Percentiles rank a stretch among this genome's conserved stretches.
These are phyloP conservation scores for Paracentrotus lividus DNA, from an alignment of 53 echinoderm and acorn worm species.

Conservation along the genomic window DNA sequence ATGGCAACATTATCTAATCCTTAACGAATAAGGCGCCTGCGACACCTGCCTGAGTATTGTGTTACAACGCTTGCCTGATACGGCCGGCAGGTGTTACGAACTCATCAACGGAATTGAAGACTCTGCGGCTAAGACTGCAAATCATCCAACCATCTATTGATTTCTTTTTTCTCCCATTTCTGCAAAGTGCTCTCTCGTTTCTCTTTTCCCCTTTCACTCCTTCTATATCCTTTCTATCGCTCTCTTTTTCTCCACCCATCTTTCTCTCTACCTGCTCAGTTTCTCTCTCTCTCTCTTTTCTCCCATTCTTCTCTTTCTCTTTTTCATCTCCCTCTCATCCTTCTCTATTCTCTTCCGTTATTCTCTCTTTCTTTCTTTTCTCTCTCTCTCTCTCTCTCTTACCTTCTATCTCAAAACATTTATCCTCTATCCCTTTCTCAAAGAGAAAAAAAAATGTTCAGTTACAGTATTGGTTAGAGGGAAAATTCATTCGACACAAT, in stretches of 20 bases:
- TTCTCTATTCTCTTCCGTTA: neutral
- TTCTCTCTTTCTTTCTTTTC: neutral
- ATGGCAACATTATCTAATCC: slow-evolving; percentile 55
- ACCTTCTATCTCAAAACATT: neutral
- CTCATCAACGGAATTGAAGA: slow-evolving; percentile 58
- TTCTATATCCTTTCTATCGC: too few relatives aligned
- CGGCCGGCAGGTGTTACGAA: slow-evolving; percentile 54
- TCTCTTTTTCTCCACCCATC: too few relatives aligned
- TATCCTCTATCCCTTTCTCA: neutral
- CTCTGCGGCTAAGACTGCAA: neutral
- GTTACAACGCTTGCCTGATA: neutral
- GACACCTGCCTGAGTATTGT: slow-evolving; percentile 42
- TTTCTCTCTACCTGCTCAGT: neutral
- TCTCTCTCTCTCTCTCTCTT: neutral
- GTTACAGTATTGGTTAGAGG: neutral
- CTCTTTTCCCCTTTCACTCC: neutral
- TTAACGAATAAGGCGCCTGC: slow-evolving; percentile 5
- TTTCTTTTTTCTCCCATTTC: neutral
- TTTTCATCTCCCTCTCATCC: neutral
- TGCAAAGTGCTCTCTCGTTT: neutral
- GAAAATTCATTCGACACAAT: neutral
- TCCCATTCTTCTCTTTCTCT: neutral
- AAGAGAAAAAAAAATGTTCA: too few relatives aligned
- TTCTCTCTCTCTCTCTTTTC: neutral
- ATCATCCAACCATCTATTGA: slow-evolving; percentile 56